Evolutionary conservation across 2,888 invertebrate species (phyloP).

Genomic region (Resseliella maxima): DNA sequence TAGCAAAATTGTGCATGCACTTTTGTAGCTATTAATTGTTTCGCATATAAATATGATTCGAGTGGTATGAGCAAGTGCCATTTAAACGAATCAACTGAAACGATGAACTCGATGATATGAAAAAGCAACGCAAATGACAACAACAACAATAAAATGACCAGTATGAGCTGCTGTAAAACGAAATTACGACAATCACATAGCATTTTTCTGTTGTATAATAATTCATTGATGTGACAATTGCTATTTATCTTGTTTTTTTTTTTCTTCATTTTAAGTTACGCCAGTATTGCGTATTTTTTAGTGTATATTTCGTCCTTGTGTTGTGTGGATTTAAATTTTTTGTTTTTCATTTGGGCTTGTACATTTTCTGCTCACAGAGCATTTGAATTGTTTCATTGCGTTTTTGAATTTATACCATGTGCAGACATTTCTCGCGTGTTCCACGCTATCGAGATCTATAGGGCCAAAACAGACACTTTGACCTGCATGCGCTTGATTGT

Average conservation of each 20-base stretch:
- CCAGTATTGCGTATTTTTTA: slow-evolving; percentile 4
- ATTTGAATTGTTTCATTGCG: slow-evolving; percentile 54
- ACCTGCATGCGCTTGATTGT: slow-evolving; percentile 51
- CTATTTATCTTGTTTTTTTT: slow-evolving; percentile 38
- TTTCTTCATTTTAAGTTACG: not conserved
- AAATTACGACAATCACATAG: slow-evolving; percentile 32
- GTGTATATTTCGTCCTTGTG: not conserved
- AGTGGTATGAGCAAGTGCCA: slow-evolving; percentile 23
- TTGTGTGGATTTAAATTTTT: not conserved
- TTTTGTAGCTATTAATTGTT: slow-evolving; percentile 28
- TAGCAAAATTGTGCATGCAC: not conserved
- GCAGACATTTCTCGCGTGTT: slow-evolving; percentile 54
- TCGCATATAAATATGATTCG: slow-evolving; percentile 49
- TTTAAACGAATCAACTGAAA: slow-evolving; percentile 41
- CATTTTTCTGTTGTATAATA: slow-evolving; percentile 46
- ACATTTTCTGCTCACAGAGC: not conserved
- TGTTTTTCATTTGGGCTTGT: not conserved
- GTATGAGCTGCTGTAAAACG: not conserved
- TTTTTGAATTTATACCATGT: slow-evolving; percentile 45
- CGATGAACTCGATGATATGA: slow-evolving; percentile 11
- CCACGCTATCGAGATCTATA: slow-evolving; percentile 46
- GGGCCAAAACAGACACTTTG: slow-evolving; percentile 47
- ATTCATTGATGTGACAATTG: slow-evolving; percentile 55
- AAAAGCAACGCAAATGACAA: no score
- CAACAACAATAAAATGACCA: not conserved